Evolutionary conservation across 2,797 vertebrate species (phyloP).

Genomic region (Phrynocephalus forsythii): DNA sequence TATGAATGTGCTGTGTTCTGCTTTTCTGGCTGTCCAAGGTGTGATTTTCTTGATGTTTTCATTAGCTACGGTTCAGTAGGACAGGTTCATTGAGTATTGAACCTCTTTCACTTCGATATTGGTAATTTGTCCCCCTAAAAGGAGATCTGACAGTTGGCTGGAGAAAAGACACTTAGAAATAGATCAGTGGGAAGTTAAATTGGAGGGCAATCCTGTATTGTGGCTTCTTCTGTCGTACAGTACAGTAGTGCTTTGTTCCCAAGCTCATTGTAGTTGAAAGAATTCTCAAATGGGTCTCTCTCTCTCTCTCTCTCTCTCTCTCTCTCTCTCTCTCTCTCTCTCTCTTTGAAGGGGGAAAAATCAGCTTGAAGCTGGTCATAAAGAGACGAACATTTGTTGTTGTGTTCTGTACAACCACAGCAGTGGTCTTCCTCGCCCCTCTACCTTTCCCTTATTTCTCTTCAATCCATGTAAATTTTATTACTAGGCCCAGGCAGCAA

Average conservation of each 20-base stretch:
- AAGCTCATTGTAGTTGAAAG: constrained; percentile 17
- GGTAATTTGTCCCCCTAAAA: constrained; percentile 51
- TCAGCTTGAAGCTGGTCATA: constrained; percentile 54
- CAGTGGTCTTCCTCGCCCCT: not conserved
- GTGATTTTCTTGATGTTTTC: constrained; percentile 54
- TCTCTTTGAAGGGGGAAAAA: constrained; percentile 29
- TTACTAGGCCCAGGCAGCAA: constrained; percentile 79
- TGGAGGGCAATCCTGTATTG: not conserved
- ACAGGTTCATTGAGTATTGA: constrained; percentile 55
- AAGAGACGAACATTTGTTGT: constrained; percentile 55
- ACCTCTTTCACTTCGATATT: constrained; percentile 63
- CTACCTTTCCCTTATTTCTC: constrained; percentile 7
- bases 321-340: too few relatives aligned
- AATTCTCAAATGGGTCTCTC: not conserved
- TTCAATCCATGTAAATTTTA: constrained; percentile 80
- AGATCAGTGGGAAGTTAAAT: constrained; percentile 47
- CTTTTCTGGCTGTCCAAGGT: constrained; percentile 28
- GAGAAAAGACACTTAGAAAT: constrained; percentile 58
- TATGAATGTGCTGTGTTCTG: constrained; percentile 18
- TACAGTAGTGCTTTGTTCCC: not conserved
- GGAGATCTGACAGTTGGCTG: constrained; percentile 51
- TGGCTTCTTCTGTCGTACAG: constrained; percentile 27
- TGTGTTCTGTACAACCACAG: constrained; percentile 59
- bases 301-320: too few relatives aligned
- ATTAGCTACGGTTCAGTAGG: constrained; percentile 45